Evolutionary conservation across 2,888 invertebrate species (phyloP), one percentile per base, ranked within the genome.

Genomic region (Stictocephala bisonia): DNA sequence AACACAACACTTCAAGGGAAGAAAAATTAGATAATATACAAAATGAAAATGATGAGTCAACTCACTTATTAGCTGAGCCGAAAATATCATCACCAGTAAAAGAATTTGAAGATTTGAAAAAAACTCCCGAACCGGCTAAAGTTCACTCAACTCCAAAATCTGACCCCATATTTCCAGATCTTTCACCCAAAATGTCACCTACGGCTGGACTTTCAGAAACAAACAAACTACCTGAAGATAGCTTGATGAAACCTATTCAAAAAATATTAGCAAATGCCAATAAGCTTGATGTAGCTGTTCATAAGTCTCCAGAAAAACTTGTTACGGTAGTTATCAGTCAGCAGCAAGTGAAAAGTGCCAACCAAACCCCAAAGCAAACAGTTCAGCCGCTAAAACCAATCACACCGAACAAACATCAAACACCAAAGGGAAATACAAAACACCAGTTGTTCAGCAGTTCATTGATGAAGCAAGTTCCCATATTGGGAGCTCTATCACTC

Each of bases 281-380:
- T 13, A 74, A 74, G 51, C 31, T 68, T 2, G 71, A 74, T 26
- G 35, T 68, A 29, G 31, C 71, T 3, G 71, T 68, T 11, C 71
- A 74, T 50, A 74, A 74, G 71, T 74, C 74, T 3, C 74, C 74
- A 0, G 74, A 74, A 26, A 71, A 71, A 35, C 35, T 68, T 6
- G 44, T 60, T 31, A 71, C 73, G 18, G 73, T 68, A 24, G 67
- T 60, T 18, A 69, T 73, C 6, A 73, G 51, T 48, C 73, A 73
- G 41, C 68, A 68, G 22, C 56, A 60, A 48, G 56, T 35, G 11
- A 73, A 73, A 69, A 68, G 29, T 22, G 35, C 35, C 40, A 73
- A 56, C 20, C 69, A 60, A 53, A 60, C 69, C 4, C 73, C 73
- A 4, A 74, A 71, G 51, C 69, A 71, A 31, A 35, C 71, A n/a